These are phyloP conservation scores for Lycaon pictus DNA, from an alignment of 2,113 vertebrate genomes.

Conservation along the genomic window DNA sequence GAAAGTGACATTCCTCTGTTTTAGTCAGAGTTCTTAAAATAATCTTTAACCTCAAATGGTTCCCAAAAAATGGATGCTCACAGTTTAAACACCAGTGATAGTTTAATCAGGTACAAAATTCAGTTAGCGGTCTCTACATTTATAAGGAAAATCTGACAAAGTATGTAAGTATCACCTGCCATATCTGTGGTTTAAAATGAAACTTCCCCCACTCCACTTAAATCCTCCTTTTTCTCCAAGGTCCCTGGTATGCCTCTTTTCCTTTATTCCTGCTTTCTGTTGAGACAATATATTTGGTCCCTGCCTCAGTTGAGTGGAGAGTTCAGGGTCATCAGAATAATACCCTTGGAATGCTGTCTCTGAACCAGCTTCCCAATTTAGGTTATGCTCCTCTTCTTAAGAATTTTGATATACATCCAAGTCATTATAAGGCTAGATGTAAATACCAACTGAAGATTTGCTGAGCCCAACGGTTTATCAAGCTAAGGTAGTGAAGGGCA, in stretches of 20 bases:
- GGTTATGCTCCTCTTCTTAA: background rate
- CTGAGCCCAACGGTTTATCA: background rate
- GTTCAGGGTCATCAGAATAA: slow-evolving; percentile 12
- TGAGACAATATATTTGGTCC: background rate
- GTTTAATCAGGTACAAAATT: background rate
- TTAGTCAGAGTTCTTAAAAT: slow-evolving; percentile 32
- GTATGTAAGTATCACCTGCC: background rate
- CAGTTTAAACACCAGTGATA: background rate
- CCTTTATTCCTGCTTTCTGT: slow-evolving; percentile 7
- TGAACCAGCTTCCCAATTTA: background rate
- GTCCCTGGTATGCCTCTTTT: background rate
- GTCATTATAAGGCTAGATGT: background rate
- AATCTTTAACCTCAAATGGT: background rate
- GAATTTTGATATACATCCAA: background rate
- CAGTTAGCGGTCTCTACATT: background rate
- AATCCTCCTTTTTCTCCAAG: background rate
- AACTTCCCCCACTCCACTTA: background rate
- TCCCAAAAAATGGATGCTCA: slow-evolving; percentile 20
- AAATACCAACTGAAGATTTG: background rate
- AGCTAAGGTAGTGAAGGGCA: background rate
- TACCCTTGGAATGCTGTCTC: background rate
- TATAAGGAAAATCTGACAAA: background rate
- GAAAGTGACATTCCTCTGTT: background rate
- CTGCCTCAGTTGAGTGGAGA: background rate
- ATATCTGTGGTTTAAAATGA: background rate